Evolutionary conservation across 2,888 invertebrate genomes (phyloP).

Genomic region (Lacanobia wlatinum): DNA sequence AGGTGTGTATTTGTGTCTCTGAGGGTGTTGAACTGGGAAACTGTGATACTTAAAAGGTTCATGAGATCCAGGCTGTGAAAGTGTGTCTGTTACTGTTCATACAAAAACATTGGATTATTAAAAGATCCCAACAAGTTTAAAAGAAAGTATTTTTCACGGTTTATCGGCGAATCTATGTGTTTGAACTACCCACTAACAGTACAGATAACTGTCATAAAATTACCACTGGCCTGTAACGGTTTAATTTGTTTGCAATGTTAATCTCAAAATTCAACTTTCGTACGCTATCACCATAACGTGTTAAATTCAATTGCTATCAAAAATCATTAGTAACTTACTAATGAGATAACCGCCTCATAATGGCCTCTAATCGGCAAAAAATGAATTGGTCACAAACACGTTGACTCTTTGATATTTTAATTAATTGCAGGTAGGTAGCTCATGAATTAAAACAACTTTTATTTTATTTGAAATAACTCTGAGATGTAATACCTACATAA

Average conservation of each 20-base stretch:
- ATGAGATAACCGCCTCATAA: slow-evolving; percentile 26
- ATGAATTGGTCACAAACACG: slow-evolving; percentile 9
- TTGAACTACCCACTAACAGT: not conserved
- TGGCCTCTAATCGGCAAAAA: slow-evolving; percentile 28
- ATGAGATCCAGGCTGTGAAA: slow-evolving; percentile 1
- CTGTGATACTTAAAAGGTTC: not conserved
- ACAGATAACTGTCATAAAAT: slow-evolving; percentile 24
- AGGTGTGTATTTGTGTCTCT: slow-evolving; percentile 56
- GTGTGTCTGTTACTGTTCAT: not conserved
- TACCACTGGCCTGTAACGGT: not conserved
- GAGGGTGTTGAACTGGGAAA: slow-evolving; percentile 2
- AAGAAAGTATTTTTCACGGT: not conserved
- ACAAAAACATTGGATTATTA: not conserved
- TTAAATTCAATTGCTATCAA: slow-evolving; percentile 13
- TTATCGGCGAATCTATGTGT: not conserved
- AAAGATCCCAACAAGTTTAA: not conserved
- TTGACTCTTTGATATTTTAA: slow-evolving; percentile 19
- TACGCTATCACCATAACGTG: not conserved
- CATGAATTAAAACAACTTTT: not conserved
- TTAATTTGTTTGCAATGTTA: not conserved
- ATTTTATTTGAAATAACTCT: not conserved
- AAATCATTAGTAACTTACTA: slow-evolving; percentile 19
- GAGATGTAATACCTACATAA: not conserved
- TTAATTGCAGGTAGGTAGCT: slow-evolving; percentile 2
- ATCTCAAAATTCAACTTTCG: not conserved